phyloP scores from a whole-genome alignment of 1,140 invertebrate genomes.

The Cylas formicarius region DNA sequence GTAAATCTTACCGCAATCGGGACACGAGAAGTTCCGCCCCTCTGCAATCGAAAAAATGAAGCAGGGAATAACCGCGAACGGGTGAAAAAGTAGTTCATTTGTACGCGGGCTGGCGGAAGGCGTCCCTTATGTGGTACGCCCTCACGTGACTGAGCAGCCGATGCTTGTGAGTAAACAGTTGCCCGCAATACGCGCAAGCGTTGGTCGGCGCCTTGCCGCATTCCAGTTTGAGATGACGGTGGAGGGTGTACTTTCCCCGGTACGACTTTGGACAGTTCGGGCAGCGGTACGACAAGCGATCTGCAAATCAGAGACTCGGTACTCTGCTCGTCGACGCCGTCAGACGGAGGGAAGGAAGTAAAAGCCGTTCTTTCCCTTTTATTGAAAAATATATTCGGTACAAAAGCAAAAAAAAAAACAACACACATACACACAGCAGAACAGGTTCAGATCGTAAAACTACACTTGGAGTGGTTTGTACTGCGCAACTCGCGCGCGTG shows the following conservation, averaged over 20 bases:
- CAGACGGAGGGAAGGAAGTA: too few relatives aligned
- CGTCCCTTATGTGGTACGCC: conserved; percentile 33
- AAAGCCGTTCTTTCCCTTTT: too few relatives aligned
- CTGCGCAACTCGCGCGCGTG: too few relatives aligned
- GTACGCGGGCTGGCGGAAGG: background rate
- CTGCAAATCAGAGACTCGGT: too few relatives aligned
- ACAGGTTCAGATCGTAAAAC: too few relatives aligned
- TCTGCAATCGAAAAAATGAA: conserved; percentile 1
- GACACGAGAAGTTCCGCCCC: conserved; percentile 39
- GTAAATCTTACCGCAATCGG: conserved; percentile 51
- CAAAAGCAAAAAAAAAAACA: too few relatives aligned
- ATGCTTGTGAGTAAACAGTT: conserved; percentile 48
- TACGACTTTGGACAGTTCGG: conserved; percentile 35
- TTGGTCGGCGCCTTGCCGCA: conserved; percentile 49
- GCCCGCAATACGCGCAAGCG: conserved; percentile 44
- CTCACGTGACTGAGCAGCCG: conserved; percentile 43
- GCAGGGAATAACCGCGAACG: background rate
- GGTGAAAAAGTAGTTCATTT: background rate
- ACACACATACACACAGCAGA: too few relatives aligned
- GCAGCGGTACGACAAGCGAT: conserved; percentile 21
- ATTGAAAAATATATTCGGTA: too few relatives aligned
- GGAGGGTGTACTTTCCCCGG: conserved; percentile 46
- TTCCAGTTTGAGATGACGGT: conserved; percentile 47
- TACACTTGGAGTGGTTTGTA: too few relatives aligned
- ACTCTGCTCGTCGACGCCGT: too few relatives aligned